Evolutionary conservation across 1,140 invertebrate genomes (phyloP), one percentile per base, ranked within the genome.

Genomic region (Ditylenchus dipsaci): DNA sequence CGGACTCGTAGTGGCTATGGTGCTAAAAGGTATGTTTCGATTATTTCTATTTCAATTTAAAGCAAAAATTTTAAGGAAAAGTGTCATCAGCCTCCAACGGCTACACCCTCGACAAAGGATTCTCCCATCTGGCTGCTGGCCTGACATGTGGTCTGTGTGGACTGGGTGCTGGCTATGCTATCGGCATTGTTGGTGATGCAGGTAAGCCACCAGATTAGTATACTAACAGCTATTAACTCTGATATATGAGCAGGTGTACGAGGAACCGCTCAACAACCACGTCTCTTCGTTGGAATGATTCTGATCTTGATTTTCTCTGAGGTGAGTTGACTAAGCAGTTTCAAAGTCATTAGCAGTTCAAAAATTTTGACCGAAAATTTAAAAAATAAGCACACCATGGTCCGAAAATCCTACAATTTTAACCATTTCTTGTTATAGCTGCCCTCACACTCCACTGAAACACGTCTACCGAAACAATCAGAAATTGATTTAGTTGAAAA

Each of bases 261-360:
- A 53, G 49, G 49, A 80, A 97, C 93, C 73, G 95, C 95, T 70
- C 95, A 98, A 85, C 95, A 98, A 84, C 95, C 95, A 19, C 90
- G 95, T 85, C 89, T 98, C 73, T 97, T 96, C 87, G 93, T 99
- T 80, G 95, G 95, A 84, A 99, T 99, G 96, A 97, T 99, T 84
- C 89, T 99, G 78, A 98, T 99, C 86, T 90, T 99, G 83, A 99
- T 99, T 88, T 99, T 99, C 87, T 95, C 95, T 84, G 96, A 99
- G 89, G 95, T 98, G 56, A 58, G 64, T 63, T 0, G 9, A 1
- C 26, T 5, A 61, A 7, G 21, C 38, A 17, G 17, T 68, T 73
- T 15, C 5, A 45, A 15, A 33, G 9, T 71, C 19, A 60, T 79
- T 69, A 77, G 0, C 13, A 61, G 7, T 23, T 65, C 1, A 27